Percentiles rank a stretch among this genome's conserved stretches.
These are phyloP conservation scores for Machaerirhynchus nigripectus DNA, from an alignment of 2,113 vertebrate species.

Conservation along the genomic window DNA sequence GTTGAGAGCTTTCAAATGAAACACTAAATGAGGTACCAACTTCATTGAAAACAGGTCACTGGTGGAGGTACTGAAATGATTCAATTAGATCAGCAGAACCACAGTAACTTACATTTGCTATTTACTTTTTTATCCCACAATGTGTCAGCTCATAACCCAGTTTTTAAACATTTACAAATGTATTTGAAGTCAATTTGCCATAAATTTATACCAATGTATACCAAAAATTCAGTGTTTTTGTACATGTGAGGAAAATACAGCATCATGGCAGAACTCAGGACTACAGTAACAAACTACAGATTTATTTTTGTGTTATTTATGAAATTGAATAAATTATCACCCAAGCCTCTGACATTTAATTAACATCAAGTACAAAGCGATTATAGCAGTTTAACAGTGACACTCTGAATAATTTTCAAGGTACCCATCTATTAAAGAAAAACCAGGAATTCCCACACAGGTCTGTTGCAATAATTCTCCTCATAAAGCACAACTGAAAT, in stretches of 20 bases:
- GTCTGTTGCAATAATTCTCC: background rate
- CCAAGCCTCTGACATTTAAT: background rate
- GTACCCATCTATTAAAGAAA: background rate
- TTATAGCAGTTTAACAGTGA: background rate
- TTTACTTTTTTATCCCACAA: background rate
- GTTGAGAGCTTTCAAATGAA: conserved; percentile 18
- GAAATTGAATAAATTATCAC: background rate
- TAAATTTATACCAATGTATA: background rate
- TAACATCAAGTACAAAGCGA: background rate
- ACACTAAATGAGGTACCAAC: conserved; percentile 23
- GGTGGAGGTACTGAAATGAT: background rate
- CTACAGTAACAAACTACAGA: background rate
- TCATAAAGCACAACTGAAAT: background rate
- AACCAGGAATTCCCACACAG: background rate
- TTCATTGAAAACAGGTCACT: conserved; percentile 25
- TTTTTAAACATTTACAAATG: background rate
- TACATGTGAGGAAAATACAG: background rate
- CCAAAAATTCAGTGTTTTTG: background rate
- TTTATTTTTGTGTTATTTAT: background rate
- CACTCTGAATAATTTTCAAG: background rate
- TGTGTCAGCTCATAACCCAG: background rate
- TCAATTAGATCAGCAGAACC: conserved; percentile 8
- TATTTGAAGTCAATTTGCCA: background rate
- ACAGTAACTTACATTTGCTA: background rate
- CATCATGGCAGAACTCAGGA: background rate